Evolutionary conservation across 2,797 vertebrate species (phyloP), one percentile per base, ranked within the genome.

Genomic region (Alcedo quadribrachys): DNA sequence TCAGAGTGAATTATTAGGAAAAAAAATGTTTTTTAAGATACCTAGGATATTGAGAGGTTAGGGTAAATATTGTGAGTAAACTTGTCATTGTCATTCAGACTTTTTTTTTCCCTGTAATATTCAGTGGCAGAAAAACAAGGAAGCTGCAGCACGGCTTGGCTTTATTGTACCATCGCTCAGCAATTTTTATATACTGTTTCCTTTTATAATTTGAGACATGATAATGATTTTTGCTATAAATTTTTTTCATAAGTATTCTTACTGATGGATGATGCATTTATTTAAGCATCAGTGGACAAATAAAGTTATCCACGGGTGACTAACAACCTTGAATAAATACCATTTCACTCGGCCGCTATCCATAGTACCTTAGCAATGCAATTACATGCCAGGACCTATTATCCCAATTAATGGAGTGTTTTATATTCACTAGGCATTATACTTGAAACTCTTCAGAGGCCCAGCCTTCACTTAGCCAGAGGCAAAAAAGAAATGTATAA

Each of bases 361-460:
- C 97, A 97, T 96, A 97, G 96, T 96, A 98, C 97, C 97, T 98
- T 97, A 97, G 96, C 97, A 98, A 98, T 97, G 98, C 97, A 98
- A 98, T 98, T 98, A 98, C 97, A 98, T 98, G 96, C 97, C 96
- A 96, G 96, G 98, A 96, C 93, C 98, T 98, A 98, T 98, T 98
- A 98, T 98, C 97, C 97, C 98, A 98, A 98, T 98, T 98, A 98
- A 98, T 98, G 97, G 96, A 97, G 97, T 98, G 98, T 98, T 98
- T 98, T 98, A 98, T 98, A 98, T 98, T 98, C 97, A 96, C 92
- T 95, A 89, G 97, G 97, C 97, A 97, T 97, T 98, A 95, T 96
- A 96, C 94, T 96, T 95, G 95, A 97, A 98, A 97, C 93, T 94
- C 95, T 97, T 98, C 97, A 94, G 97, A 97, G 95, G 89, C 85